phyloP scores from a whole-genome alignment of 2,113 vertebrate genomes.

The Steatornis caripensis region DNA sequence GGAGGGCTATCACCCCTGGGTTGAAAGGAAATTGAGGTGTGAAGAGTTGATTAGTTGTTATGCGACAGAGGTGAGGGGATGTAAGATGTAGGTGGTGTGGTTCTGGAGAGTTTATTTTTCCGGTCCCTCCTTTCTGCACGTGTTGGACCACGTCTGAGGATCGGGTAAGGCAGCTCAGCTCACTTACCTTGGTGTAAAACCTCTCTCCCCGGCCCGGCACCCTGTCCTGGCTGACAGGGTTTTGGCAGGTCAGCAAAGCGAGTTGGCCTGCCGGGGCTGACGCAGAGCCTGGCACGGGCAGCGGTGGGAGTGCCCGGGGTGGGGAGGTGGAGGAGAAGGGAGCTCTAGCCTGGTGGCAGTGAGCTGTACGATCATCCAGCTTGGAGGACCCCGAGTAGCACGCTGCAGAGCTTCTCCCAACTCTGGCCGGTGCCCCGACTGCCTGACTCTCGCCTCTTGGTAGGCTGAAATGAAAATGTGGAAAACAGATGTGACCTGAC shows the following conservation, averaged over 20 bases:
- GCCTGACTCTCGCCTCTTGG: background rate
- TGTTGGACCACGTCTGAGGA: background rate
- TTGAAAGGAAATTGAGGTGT: background rate
- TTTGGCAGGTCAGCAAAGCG: background rate
- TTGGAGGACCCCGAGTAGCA: background rate
- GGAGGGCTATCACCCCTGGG: accelerated
- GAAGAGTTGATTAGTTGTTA: background rate
- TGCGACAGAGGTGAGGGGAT: background rate
- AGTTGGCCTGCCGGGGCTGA: background rate
- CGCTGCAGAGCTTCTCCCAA: background rate
- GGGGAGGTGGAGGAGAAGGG: background rate
- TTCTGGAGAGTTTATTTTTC: background rate
- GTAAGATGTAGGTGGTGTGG: background rate
- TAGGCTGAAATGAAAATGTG: background rate
- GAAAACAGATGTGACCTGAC: slow-evolving; percentile 17
- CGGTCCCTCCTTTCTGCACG: background rate
- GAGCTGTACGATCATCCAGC: background rate
- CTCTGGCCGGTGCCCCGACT: accelerated
- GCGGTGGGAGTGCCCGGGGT: background rate
- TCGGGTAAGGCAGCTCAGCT: background rate
- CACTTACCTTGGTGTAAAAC: background rate
- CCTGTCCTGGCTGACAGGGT: accelerated
- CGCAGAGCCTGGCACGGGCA: background rate
- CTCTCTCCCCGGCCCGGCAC: accelerated
- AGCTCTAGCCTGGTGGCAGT: background rate